A percentile compares a stretch with the other conserved stretches of the same genome.
Evolutionary conservation across 2,888 invertebrate genomes (phyloP).

Genomic region (Taenaris catops): DNA sequence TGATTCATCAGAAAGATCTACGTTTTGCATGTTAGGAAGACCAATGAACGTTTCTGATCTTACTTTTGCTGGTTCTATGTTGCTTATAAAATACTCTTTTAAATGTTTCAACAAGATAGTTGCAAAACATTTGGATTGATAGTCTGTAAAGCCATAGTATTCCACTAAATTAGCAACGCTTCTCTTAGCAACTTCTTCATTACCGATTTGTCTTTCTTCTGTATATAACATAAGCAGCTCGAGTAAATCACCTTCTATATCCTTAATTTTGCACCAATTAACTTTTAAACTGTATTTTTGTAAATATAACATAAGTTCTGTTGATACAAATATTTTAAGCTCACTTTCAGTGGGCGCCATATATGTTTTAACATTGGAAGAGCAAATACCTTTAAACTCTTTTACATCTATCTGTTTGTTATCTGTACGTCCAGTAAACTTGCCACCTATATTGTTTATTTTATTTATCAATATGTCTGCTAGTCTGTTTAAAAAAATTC

Average conservation of each 20-base stretch:
- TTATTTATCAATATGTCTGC: conserved; percentile 35
- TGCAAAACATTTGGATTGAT: conserved; percentile 34
- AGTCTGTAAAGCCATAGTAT: conserved; percentile 31
- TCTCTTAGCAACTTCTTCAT: conserved; percentile 29
- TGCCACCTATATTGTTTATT: conserved; percentile 17
- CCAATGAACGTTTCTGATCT: conserved; percentile 34
- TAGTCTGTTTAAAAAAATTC: conserved; percentile 31
- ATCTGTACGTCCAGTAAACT: conserved; percentile 3
- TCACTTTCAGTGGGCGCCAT: conserved; percentile 34
- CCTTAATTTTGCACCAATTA: conserved; percentile 24
- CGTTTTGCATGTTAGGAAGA: conserved; percentile 27
- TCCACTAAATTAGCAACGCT: conserved; percentile 34
- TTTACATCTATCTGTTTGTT: conserved; percentile 1
- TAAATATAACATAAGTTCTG: conserved; percentile 33
- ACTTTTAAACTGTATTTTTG: conserved; percentile 27
- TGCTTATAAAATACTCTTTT: conserved; percentile 23
- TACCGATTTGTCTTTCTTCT: conserved; percentile 28
- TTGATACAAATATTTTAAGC: conserved; percentile 32
- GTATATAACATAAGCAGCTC: conserved; percentile 35
- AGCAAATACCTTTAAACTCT: conserved; percentile 3
- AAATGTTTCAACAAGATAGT: conserved; percentile 29
- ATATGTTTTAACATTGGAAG: conserved; percentile 18
- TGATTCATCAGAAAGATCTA: not conserved
- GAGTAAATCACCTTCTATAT: conserved; percentile 39
- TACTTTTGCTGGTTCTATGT: conserved; percentile 3